Percentiles rank a stretch among this genome's conserved stretches.
Conservation (phyloP, 2,797 vertebrate genomes). For the Hoplostethus atlanticus region DNA sequence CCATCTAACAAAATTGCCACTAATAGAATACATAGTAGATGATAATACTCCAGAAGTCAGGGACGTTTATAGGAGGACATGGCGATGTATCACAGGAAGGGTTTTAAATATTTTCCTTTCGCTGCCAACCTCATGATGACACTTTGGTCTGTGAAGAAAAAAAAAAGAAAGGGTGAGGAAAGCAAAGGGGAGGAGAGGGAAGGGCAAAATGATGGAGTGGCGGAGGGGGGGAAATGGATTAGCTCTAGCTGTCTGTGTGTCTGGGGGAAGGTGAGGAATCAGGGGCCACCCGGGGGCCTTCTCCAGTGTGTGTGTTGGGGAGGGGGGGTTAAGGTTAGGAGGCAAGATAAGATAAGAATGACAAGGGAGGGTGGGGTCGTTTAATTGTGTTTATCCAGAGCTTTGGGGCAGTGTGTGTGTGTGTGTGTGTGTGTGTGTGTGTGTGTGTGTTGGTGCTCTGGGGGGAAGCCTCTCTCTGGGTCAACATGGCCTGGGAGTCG, state of each 20-base stretch:
- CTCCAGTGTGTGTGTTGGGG: slow-evolving; percentile 28
- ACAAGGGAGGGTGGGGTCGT: slow-evolving; percentile 69
- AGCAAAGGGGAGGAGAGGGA: slow-evolving; percentile 15
- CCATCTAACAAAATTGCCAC: slow-evolving; percentile 39
- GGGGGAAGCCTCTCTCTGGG: slow-evolving; percentile 62
- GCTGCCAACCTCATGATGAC: not conserved
- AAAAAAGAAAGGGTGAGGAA: slow-evolving; percentile 29
- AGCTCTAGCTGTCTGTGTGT: slow-evolving; percentile 50
- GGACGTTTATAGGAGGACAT: slow-evolving; percentile 22
- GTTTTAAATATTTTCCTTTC: not conserved
- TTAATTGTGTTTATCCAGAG: slow-evolving; percentile 79
- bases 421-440: slow-evolving; percentile 38
- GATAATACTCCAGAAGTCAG: slow-evolving; percentile 27
- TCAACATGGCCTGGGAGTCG: slow-evolving; percentile 78
- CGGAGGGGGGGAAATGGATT: slow-evolving; percentile 60
- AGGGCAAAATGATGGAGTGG: slow-evolving; percentile 60
- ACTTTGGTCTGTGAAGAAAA: slow-evolving; percentile 7
- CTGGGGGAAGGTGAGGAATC: slow-evolving; percentile 62
- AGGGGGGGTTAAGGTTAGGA: slow-evolving; percentile 63
- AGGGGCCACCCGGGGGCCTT: slow-evolving; percentile 67
- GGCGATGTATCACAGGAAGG: not conserved
- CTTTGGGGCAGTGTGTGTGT: slow-evolving; percentile 54
- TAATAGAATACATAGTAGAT: slow-evolving; percentile 39
- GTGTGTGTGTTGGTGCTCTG: slow-evolving; percentile 10
- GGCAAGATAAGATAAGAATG: slow-evolving; percentile 81